Evolutionary conservation across 2,888 invertebrate species (phyloP), one percentile per base, ranked within the genome.

Genomic region (Cryptocephalus primarius): DNA sequence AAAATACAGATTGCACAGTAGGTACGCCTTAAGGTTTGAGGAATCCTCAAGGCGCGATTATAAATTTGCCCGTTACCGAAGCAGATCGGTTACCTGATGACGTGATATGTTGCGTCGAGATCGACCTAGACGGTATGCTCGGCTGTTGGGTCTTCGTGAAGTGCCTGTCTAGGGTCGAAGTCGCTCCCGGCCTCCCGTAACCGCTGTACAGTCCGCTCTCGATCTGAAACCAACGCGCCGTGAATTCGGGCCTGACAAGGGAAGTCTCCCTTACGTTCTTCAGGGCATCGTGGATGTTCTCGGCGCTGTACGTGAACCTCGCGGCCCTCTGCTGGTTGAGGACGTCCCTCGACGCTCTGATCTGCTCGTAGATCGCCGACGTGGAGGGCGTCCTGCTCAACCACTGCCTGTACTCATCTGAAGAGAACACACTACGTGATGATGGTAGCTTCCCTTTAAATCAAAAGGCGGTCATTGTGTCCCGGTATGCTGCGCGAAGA

Each of bases 331-430:
- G 82, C 59, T 80, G 79, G 57, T 78, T 78, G 43, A 79, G 71
- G 50, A 79, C 74, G 56, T 87, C 88, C 50, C 88, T 77, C 40
- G 88, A 83, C 48, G 88, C 85, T 53, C 91, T 80, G 66, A 92
- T 85, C 62, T 89, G 83, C 66, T 93, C 93, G 68, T 92, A 93
- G 58, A 93, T 85, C 39, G 93, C 93, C 54, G 90, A 90, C 48
- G 92, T 92, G 50, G 91, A 91, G 1, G 89, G 89, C 9, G 88
- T 88, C 44, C 90, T 80, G 52, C 89, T 84, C 64, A 94, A 71
- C 94, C 94, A 94, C 57, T 92, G 89, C 56, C 91, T 82, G 69
- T 94, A 92, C 71, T 92, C 92, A 71, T 90, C 91, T 63, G 90
- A 87, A 55, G 89, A 89, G 74, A 91, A 91, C 67, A 54, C 65